Base-by-base conservation (phyloP, 2,113 vertebrate genomes). In the Motacilla alba region DNA sequence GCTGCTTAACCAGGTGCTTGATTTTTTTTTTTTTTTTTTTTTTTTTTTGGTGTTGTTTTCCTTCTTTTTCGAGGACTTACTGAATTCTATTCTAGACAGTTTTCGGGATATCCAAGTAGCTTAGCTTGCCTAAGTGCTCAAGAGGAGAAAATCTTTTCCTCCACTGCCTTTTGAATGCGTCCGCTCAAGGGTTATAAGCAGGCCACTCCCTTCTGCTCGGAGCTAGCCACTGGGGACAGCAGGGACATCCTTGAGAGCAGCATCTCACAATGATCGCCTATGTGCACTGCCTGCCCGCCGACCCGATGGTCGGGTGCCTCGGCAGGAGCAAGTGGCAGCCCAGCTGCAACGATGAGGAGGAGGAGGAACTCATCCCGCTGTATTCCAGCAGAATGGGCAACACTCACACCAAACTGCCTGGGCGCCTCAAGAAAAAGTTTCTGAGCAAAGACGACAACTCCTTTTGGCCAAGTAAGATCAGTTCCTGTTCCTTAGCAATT, bases 261-360 rank as follows among this genome's bases (percentile, higher is more conserved):
- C 95, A 89, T 96, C 96, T 93, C 96, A 97, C 95, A 97, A 99
- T 98, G 98, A 98, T 98, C 90, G 97, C 98, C 97, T 98, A 98
- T 92, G 97, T 98, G 94, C 98, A 96, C 77, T 98, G 98, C 97
- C 97, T 99, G 97, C 97, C 98, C 39, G 77, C 97, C 10, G 97
- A 98, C 67, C 98, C 98, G 5, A 98, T 96, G 97, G 97, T 98
- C 92, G 98, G 97, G 81, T 98, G 98, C 98, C 98, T 98, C 96
- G 94, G 97, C 97, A 96, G 95, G 96, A 96, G 97, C 96, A 97
- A 97, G 91, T 98, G 95, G 97, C 94, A 97, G 91, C 83, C 93
- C 84, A 90, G 80, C 89, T 98, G 98, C 98, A 97, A 98, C 95
- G 97, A 98, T 96, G 98, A 98, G 2, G 93, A 98, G 73, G 93